phyloP scores from a whole-genome alignment of 2,797 vertebrate genomes.

The Merluccius polli region DNA sequence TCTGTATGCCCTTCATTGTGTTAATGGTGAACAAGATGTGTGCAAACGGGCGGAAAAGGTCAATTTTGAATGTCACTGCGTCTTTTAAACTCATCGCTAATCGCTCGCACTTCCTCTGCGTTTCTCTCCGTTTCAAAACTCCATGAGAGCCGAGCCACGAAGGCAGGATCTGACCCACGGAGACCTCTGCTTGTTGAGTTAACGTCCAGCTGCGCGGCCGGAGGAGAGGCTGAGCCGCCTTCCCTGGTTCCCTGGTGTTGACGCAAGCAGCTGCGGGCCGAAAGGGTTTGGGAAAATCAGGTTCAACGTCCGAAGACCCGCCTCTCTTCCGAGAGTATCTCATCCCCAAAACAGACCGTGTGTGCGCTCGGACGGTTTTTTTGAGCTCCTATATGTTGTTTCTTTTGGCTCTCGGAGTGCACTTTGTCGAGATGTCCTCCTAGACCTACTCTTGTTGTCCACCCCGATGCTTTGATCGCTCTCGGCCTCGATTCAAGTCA shows the following conservation, averaged over 20 bases:
- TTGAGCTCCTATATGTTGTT: neutral
- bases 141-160: neutral
- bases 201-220: slow-evolving; percentile 60
- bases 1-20: too few species aligned
- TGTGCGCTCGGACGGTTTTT: too few species aligned
- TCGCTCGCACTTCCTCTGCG: neutral
- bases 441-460: too few species aligned
- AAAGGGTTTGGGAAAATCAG: slow-evolving; percentile 10
- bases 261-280: slow-evolving; percentile 45
- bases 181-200: slow-evolving; percentile 57
- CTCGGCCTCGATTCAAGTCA: neutral
- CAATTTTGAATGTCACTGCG: neutral
- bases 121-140: neutral
- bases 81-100: neutral
- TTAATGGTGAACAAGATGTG: neutral
- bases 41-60: neutral
- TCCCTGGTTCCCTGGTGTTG: slow-evolving; percentile 18
- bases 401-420: neutral
- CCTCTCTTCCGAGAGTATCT: too few species aligned
- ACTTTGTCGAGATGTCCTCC: neutral
- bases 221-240: slow-evolving; percentile 36
- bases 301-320: neutral
- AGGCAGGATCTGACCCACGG: slow-evolving; percentile 37
- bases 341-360: too few species aligned
- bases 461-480: neutral